Base-by-base conservation (phyloP, 2,113 vertebrate species). In the Phalacrocorax aristotelis region DNA sequence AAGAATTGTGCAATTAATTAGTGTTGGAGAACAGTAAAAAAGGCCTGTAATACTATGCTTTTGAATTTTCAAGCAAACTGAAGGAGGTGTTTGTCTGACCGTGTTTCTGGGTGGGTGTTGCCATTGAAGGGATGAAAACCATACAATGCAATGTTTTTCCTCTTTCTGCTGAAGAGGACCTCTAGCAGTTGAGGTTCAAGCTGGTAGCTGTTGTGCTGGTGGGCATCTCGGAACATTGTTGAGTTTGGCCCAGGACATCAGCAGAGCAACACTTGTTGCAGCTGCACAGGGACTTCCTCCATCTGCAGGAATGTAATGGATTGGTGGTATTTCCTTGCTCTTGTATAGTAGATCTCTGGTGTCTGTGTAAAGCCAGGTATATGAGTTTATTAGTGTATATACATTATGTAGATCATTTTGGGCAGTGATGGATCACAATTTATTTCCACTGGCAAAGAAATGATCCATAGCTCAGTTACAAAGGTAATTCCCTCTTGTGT, bases 401-500 rank as follows among this genome's bases (percentile, higher is more conserved):
- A 65, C 78, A 93, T 58, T 83, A 90, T 60, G 87, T 78, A 92
- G 75, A 92, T 92, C 60, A 85, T 92, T 96, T 87, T 26, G 90
- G 83, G 92, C 77, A 90, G 79, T 93, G 93, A 96, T 89, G 79
- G 58, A 84, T 75, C 91, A 62, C 60, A 44, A 11, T 81, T 93
- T 93, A 49, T 95, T 92, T 89, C 82, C 62, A 80, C 70, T 72
- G 92, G 91, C 76, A 74, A 84, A 86, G 84, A 93, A 87, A 94
- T 94, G 89, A 95, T 85, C 82, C 78, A 30, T 96, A 87, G 72
- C 86, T 68, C 36, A 60, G 71, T 62, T 87, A 84, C 66, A 46
- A 93, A 92, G 84, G 70, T 85, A 78, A 93, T 96, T 96, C 83
- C 88, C 72, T 68, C 72, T 87, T 84, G 78, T 72, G 79, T 93